A percentile compares a stretch with the other conserved stretches of the same genome.
phyloP scores from a whole-genome alignment of 2,113 vertebrate genomes.

The Neolamprologus caudopunctatus region DNA sequence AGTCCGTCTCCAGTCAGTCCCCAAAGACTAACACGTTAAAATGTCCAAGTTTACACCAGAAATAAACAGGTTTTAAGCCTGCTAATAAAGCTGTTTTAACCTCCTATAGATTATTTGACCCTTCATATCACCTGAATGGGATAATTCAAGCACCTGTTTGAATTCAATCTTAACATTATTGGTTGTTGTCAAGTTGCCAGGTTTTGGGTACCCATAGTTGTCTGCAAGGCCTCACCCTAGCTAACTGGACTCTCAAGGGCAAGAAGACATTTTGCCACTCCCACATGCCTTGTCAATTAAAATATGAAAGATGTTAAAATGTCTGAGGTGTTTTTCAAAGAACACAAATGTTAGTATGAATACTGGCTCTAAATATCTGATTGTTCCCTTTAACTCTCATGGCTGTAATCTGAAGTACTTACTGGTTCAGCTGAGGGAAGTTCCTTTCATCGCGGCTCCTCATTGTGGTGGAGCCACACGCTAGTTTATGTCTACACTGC shows the following conservation, averaged over 20 bases:
- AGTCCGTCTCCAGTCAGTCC: not conserved
- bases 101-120: not conserved
- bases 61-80: not conserved
- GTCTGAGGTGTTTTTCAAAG: not conserved
- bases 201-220: not conserved
- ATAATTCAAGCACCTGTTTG: not conserved
- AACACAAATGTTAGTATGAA: not conserved
- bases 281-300: not conserved
- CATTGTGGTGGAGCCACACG: not conserved
- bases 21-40: not conserved
- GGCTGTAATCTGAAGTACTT: not conserved
- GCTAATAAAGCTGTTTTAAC: not conserved
- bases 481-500: not conserved
- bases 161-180: not conserved
- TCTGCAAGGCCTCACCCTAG: not conserved
- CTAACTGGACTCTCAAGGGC: not conserved
- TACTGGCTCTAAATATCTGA: not conserved
- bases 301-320: not conserved
- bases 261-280: not conserved
- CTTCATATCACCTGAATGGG: not conserved
- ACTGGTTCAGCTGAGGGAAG: not conserved
- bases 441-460: not conserved
- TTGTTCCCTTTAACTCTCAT: not conserved
- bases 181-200: not conserved
- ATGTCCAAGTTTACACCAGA: not conserved